These are phyloP conservation scores for Drosophila asahinai DNA, from an alignment of 1,140 invertebrate species.

Conservation along the genomic window DNA sequence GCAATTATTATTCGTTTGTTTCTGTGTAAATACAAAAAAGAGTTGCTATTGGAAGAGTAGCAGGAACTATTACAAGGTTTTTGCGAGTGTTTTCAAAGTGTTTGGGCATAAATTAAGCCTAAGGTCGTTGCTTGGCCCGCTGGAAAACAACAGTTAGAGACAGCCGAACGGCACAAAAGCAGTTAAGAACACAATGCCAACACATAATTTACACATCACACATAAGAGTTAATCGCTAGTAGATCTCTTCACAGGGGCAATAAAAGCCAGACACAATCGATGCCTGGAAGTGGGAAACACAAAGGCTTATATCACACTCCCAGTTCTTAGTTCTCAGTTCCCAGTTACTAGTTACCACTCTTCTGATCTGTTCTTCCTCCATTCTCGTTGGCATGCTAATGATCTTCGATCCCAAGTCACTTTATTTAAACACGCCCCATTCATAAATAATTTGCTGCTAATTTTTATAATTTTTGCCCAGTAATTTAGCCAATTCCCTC, in stretches of 20 bases:
- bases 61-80: conserved; percentile 59
- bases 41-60: conserved; percentile 28
- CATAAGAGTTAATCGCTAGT: conserved; percentile 30
- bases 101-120: conserved; percentile 59
- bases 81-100: conserved; percentile 22
- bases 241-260: conserved; percentile 28
- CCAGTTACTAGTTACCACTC: too few species aligned
- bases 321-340: conserved; percentile 14
- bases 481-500: conserved; percentile 26
- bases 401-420: conserved; percentile 41
- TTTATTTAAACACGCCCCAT: conserved; percentile 41
- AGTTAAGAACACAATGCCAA: conserved; percentile 57
- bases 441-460: conserved; percentile 64
- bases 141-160: conserved; percentile 54
- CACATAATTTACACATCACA: conserved; percentile 54
- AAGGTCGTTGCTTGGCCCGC: conserved; percentile 51
- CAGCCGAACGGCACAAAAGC: conserved; percentile 55
- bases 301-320: conserved; percentile 30
- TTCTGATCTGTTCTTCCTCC: conserved; percentile 5
- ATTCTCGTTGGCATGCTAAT: conserved; percentile 47
- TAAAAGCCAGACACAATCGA: conserved; percentile 40
- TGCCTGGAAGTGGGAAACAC: conserved; percentile 31
- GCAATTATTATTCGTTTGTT: background rate
- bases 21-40: conserved; percentile 20
- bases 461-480: conserved; percentile 49